Base-by-base conservation (phyloP, 2,888 invertebrate genomes). In the Tromatobia lineatoria region DNA sequence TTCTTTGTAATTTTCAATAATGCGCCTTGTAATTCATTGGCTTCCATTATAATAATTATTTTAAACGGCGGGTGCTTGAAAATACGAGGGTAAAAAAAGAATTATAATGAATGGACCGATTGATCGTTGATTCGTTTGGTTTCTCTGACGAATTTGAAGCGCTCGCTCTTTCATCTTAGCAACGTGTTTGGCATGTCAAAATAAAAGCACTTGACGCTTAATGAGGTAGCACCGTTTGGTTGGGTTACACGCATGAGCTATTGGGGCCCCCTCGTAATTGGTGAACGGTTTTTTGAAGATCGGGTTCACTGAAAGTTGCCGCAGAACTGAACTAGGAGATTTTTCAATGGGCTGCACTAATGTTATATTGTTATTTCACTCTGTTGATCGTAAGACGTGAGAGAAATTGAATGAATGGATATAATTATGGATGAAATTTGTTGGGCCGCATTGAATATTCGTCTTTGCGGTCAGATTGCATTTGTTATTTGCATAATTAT, bases 121-220 rank as follows among this genome's bases (percentile, higher is more conserved):
- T 69, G 73, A 73, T 73, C 67, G 52, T 52, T 75, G 70, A 18
- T 67, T 47, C 50, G 23, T 18, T 59, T 23, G 67, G 66, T 23
- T 20, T 66, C 73, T 67, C 52, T 18, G 10, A 47, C 52, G n/a
- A 80, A 77, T 50, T 83, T 73, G 76, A 57, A 57, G 76, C 71
- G 50, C 71, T 0, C 45, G 45, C 78, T 70, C 75, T 70, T 75
- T 75, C 79, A 75, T 78, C 75, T 71, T 64, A 45, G 23, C 29
- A 47, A 76, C 66, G 83, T 73, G 80, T 78, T 81, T 67, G 54
- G 59, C 54, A 42, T 70, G 84, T 78, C 84, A 84, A 84, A 84
- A 84, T 84, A 80, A 54, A 74, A 74, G 73, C 84, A 84, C 84
- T 80, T 84, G 80, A 80, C 74, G 64, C 74, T 52, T 80, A 80